Conservation (phyloP, 2,113 vertebrate species). For the Polypterus bichir region DNA sequence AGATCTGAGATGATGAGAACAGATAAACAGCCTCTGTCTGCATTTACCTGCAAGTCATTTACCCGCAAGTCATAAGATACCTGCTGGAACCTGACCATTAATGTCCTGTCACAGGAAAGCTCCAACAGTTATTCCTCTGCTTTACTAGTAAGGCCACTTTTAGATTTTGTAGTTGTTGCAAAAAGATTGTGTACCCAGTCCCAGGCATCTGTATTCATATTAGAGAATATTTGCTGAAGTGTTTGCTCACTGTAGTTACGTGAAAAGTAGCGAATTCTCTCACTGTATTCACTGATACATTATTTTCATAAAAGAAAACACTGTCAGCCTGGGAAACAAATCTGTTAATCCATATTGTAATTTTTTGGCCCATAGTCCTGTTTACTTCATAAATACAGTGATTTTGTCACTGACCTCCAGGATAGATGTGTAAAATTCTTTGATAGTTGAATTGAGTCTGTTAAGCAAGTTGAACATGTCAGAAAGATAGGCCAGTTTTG, state of each 20-base stretch:
- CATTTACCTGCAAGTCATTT: no score
- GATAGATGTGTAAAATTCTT: conserved; percentile 10
- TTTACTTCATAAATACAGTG: conserved; percentile 16
- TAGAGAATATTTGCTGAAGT: conserved; percentile 13
- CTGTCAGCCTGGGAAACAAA: conserved; percentile 11
- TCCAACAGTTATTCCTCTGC: conserved; percentile 16
- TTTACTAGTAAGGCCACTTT: conserved; percentile 11
- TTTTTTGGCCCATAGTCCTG: conserved; percentile 10
- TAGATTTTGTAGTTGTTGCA: conserved; percentile 13
- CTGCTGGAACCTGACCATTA: conserved; percentile 16
- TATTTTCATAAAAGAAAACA: conserved; percentile 12
- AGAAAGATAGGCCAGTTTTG: conserved; percentile 6
- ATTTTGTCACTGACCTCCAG: conserved; percentile 18
- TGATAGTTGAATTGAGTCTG: conserved; percentile 10
- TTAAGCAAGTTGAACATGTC: conserved; percentile 14
- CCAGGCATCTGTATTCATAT: conserved; percentile 13
- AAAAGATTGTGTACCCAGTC: conserved; percentile 15
- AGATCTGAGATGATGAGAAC: no score
- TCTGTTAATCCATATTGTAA: conserved; percentile 7
- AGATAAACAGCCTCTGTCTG: no score
- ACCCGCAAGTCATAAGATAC: neutral
- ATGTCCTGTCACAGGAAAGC: conserved; percentile 14
- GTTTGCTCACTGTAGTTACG: conserved; percentile 13
- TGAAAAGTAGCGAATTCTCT: conserved; percentile 11
- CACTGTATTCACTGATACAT: conserved; percentile 7